phyloP scores from a whole-genome alignment of 2,888 invertebrate genomes.

The Campaea margaritaria region DNA sequence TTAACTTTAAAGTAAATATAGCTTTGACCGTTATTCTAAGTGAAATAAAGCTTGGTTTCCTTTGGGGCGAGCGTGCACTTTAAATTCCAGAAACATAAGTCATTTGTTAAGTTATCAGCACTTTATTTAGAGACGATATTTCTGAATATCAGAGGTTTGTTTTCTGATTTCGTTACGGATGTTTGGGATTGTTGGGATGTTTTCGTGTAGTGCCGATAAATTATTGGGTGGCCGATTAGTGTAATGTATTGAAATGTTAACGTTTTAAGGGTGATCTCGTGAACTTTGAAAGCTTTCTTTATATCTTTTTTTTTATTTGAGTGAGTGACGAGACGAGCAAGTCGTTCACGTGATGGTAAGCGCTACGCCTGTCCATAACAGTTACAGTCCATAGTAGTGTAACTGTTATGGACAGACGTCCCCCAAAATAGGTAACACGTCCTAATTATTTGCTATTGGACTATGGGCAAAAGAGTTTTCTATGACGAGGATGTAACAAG shows the following conservation, averaged over 20 bases:
- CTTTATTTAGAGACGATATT: constrained; percentile 81
- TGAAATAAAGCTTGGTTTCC: constrained; percentile 43
- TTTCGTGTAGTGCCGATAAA: constrained; percentile 52
- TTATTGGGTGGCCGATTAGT: constrained; percentile 51
- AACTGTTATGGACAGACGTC: too few species aligned
- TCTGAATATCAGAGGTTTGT: constrained; percentile 70
- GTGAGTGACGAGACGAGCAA: too few species aligned
- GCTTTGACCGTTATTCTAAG: constrained; percentile 48
- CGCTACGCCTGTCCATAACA: too few species aligned
- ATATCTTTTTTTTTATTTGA: too few species aligned
- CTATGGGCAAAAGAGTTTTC: too few species aligned
- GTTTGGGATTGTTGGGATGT: constrained; percentile 59
- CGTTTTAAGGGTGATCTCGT: constrained; percentile 3
- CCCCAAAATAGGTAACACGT: too few species aligned
- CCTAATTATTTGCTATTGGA: too few species aligned
- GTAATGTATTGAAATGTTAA: constrained; percentile 36
- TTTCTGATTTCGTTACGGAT: constrained; percentile 63
- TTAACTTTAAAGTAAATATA: constrained; percentile 43
- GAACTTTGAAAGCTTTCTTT: constrained; percentile 4
- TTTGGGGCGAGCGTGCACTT: constrained; percentile 50
- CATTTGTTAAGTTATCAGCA: constrained; percentile 84
- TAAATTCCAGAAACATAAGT: constrained; percentile 82
- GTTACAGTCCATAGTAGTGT: too few species aligned
- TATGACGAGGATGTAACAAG: too few species aligned
- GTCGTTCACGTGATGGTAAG: too few species aligned